These are phyloP conservation scores for Montipora efflorescens DNA, from an alignment of 64 coral and sea anemone genomes.

Conservation along the genomic window DNA sequence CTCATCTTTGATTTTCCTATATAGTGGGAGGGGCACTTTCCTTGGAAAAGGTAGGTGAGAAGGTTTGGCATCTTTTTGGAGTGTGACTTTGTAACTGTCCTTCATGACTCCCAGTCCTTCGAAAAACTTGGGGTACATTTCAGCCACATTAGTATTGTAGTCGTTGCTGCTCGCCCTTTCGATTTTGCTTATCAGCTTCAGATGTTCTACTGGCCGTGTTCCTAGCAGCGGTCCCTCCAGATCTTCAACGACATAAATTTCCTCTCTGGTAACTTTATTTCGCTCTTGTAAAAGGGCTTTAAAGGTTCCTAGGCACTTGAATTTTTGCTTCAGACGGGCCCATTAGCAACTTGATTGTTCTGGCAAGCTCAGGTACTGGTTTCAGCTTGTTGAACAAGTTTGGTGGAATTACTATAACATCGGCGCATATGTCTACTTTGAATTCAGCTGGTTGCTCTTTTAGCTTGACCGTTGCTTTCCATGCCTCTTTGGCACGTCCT, in stretches of 20 bases:
- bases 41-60: neutral
- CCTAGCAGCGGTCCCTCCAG: neutral
- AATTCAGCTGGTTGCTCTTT: too few species aligned
- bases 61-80: too few species aligned
- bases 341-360: neutral
- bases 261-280: neutral
- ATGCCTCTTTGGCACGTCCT: neutral
- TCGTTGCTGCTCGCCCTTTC: neutral
- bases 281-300: neutral
- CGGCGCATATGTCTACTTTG: neutral
- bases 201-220: neutral
- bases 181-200: neutral
- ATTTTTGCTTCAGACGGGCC: neutral
- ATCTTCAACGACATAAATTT: neutral
- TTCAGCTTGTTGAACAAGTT: neutral
- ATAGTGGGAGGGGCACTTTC: neutral
- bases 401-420: slow-evolving; percentile 20
- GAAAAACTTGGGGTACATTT: slow-evolving; percentile 63
- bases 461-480: neutral
- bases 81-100: slow-evolving; percentile 41
- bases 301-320: neutral
- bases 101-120: slow-evolving; percentile 65
- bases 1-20: neutral
- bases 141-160: neutral
- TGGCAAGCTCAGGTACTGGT: neutral